phyloP scores from a whole-genome alignment of 2,113 vertebrate species.

The Bubalus kerabau region DNA sequence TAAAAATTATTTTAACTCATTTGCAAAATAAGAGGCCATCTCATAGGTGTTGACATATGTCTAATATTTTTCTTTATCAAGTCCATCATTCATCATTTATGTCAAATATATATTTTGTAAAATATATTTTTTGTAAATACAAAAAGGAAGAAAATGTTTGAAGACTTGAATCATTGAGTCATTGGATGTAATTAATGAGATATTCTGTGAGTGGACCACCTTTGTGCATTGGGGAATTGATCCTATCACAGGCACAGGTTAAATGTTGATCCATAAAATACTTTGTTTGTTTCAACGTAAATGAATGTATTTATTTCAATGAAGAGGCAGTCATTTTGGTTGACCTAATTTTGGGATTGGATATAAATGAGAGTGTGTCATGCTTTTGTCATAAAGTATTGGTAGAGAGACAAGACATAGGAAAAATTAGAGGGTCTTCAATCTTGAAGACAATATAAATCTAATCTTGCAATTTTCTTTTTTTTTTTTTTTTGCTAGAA shows the following conservation, averaged over 20 bases:
- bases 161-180: not conserved
- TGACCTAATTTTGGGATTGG: not conserved
- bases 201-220: not conserved
- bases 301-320: not conserved
- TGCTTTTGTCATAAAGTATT: not conserved
- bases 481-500: not conserved
- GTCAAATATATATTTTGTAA: not conserved
- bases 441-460: not conserved
- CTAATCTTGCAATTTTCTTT: not conserved
- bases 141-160: not conserved
- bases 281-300: not conserved
- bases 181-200: not conserved
- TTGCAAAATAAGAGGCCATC: not conserved
- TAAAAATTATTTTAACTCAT: conserved; percentile 9
- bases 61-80: not conserved
- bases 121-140: not conserved
- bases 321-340: not conserved
- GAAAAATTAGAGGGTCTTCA: not conserved
- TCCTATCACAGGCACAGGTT: not conserved
- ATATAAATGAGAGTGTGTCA: not conserved
- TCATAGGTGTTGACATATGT: not conserved
- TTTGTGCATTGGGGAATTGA: not conserved
- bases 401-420: not conserved
- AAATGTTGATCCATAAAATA: not conserved
- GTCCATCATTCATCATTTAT: not conserved